Evolutionary conservation across 2,797 vertebrate genomes (phyloP), one percentile per base, ranked within the genome.

Genomic region (Rhincodon typus): DNA sequence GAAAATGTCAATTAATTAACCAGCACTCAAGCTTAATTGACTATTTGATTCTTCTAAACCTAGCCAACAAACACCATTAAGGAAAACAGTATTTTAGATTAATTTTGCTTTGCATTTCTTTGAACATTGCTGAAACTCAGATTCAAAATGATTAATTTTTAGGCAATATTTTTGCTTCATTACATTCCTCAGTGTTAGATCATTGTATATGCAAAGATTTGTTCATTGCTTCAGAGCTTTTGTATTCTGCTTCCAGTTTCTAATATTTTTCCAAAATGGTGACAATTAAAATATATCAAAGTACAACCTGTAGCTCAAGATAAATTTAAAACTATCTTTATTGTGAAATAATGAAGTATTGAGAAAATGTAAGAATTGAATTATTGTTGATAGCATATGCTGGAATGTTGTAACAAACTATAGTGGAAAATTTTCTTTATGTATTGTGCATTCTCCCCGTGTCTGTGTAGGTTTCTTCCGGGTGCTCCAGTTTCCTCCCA

Each of bases 1-100:
- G 70, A 95, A 77, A 95, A 95, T 95, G 94, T 95, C 94, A 95
- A 70, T 95, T 95, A 95, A 95, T 95, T 95, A 95, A 95, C 94
- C 94, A 95, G 70, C 7, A 57, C 42, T 95, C 70, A 34, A 77
- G 70, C 74, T 95, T 95, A 95, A 95, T 72, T 95, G 94, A 77
- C 94, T 95, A 70, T 57, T 95, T 50, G 46, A 53, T 77, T 95
- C 46, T 95, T 77, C 46, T 72, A 77, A 77, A 95, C 72, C 53
- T 77, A 77, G 70, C 46, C 77, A 95, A 53, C 94, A 95, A 95
- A 95, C 94, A 95, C 27, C 94, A 95, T 74, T 77, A 72, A 95
- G 94, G 46, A 74, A 95, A 95, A 95, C 94, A 95, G 94, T 57
- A 57, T 74, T 95, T 95, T 57, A n/a, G 94, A 95, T 72, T 95